Conservation (phyloP, 2,888 invertebrate genomes). For the Operophtera brumata region DNA sequence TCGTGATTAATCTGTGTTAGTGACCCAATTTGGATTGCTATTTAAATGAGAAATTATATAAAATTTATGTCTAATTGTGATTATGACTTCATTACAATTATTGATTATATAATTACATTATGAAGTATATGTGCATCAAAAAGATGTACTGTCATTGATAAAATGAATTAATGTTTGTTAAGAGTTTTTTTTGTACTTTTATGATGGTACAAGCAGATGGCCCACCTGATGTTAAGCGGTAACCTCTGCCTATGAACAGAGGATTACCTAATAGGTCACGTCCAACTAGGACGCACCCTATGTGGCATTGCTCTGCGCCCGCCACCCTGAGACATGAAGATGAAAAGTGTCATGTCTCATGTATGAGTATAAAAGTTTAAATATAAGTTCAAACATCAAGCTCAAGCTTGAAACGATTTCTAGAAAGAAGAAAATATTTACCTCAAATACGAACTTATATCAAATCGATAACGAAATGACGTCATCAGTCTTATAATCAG, state of each 20-base stretch:
- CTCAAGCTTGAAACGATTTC: background rate
- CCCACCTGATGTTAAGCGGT: too few species aligned
- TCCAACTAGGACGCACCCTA: too few species aligned
- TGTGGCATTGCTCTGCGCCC: too few species aligned
- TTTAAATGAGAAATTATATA: background rate
- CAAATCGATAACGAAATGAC: too few species aligned
- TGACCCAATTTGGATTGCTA: background rate
- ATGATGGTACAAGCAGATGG: too few species aligned
- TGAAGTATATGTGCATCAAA: background rate
- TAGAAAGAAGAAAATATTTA: background rate
- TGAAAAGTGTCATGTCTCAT: too few species aligned
- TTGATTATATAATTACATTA: conserved; percentile 15
- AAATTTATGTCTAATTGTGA: background rate
- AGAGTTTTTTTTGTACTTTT: too few species aligned
- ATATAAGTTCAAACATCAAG: conserved; percentile 2
- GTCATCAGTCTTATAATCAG: too few species aligned
- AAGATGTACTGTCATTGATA: background rate
- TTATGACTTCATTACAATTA: conserved; percentile 13
- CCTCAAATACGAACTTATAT: too few species aligned
- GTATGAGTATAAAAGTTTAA: conserved; percentile 10
- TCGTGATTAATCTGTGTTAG: conserved; percentile 20
- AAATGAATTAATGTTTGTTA: background rate
- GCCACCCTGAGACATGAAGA: too few species aligned
- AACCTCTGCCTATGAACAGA: too few species aligned
- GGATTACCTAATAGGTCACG: too few species aligned